A percentile compares a stretch with the other conserved stretches of the same genome.
phyloP scores from a whole-genome alignment of 2,113 vertebrate species.

The Piaya cayana region DNA sequence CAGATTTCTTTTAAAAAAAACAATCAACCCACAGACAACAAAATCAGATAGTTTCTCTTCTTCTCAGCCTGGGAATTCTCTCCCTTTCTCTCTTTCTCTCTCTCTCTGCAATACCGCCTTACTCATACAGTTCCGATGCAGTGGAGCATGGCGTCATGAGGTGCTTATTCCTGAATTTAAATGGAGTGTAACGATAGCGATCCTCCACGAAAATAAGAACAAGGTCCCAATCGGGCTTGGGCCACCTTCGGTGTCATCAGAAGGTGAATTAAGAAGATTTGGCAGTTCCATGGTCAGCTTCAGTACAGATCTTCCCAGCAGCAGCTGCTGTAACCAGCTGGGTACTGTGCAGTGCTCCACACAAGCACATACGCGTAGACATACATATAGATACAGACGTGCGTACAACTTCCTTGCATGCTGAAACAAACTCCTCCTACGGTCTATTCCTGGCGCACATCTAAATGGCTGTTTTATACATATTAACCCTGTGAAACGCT shows the following conservation, averaged over 20 bases:
- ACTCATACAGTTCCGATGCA: conserved; percentile 64
- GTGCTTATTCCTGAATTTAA: conserved; percentile 66
- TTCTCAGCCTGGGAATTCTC: conserved; percentile 29
- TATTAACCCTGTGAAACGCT: conserved; percentile 70
- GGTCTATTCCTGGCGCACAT: conserved; percentile 12
- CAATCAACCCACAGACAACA: not conserved
- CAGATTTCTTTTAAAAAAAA: not conserved
- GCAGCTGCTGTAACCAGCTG: conserved; percentile 13
- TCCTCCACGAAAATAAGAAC: conserved; percentile 16
- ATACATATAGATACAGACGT: conserved; percentile 1
- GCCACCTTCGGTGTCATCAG: conserved; percentile 39
- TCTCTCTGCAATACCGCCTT: conserved; percentile 42
- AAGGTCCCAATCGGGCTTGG: not conserved
- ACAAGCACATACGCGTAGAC: not conserved
- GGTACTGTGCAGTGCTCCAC: not conserved
- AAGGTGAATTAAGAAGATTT: conserved; percentile 62
- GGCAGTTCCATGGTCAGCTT: conserved; percentile 49
- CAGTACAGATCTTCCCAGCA: not conserved
- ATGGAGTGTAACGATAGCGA: conserved; percentile 38
- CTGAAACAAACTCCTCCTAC: conserved; percentile 63
- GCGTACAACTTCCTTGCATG: conserved; percentile 39
- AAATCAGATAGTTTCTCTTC: conserved; percentile 17
- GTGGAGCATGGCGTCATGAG: conserved; percentile 65
- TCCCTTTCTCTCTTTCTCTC: conserved; percentile 14
- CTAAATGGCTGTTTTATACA: conserved; percentile 65